Conservation (phyloP, 2,888 invertebrate species). For the Himalopsyche japonica region DNA sequence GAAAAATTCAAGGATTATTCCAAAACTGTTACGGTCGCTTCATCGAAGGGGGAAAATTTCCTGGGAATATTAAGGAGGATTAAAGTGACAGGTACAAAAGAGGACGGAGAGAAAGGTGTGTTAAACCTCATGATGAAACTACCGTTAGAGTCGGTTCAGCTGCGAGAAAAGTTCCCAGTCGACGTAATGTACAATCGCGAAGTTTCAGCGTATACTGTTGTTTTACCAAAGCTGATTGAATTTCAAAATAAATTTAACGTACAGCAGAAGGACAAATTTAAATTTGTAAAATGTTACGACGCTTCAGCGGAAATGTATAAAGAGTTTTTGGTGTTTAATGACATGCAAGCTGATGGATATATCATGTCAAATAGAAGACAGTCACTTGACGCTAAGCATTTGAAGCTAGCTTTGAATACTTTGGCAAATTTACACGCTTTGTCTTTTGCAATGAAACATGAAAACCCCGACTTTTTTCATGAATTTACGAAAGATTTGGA, state of each 20-base stretch:
- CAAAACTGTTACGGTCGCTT: not conserved
- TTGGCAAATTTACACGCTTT: conserved; percentile 53
- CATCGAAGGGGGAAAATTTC: conserved; percentile 27
- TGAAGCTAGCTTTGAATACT: conserved; percentile 44
- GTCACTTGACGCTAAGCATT: conserved; percentile 49
- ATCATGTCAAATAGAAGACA: conserved; percentile 46
- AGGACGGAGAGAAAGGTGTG: not conserved
- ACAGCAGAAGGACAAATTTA: conserved; percentile 42
- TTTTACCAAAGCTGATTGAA: conserved; percentile 13
- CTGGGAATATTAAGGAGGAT: conserved; percentile 15
- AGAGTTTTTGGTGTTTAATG: conserved; percentile 49
- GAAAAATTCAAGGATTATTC: conserved; percentile 1
- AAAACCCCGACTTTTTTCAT: conserved; percentile 47
- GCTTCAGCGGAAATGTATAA: conserved; percentile 41
- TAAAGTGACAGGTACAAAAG: not conserved
- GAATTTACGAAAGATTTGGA: conserved; percentile 28
- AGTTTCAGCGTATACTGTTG: not conserved
- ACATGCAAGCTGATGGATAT: conserved; percentile 47
- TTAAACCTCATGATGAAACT: conserved; percentile 12
- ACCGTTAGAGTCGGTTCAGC: not conserved
- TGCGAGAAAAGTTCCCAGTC: not conserved
- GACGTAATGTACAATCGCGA: conserved; percentile 2
- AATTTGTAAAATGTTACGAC: conserved; percentile 45
- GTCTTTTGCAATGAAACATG: conserved; percentile 46
- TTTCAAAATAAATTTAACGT: conserved; percentile 44